phyloP scores from a whole-genome alignment of 2,888 invertebrate genomes.

The Micoletzkya japonica region DNA sequence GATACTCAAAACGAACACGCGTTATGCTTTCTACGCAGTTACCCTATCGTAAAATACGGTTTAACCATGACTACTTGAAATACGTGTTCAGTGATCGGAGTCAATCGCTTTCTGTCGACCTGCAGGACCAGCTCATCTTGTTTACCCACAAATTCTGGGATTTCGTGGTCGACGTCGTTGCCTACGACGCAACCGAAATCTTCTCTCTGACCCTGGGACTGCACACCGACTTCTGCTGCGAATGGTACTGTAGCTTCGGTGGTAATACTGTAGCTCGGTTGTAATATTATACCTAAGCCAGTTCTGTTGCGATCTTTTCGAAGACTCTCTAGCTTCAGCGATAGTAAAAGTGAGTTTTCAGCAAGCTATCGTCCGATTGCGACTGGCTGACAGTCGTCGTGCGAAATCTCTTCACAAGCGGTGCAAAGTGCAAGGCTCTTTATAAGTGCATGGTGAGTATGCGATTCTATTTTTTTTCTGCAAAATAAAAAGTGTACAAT shows the following conservation, averaged over 20 bases:
- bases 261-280: too few relatives aligned
- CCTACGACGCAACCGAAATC: conserved; percentile 41
- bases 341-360: neutral
- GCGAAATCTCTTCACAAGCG: conserved; percentile 34
- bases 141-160: conserved; percentile 42
- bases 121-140: conserved; percentile 27
- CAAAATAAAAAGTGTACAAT: too few relatives aligned
- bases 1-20: too few relatives aligned
- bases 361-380: conserved; percentile 27
- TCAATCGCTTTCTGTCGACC: neutral
- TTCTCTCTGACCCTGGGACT: conserved; percentile 35
- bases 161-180: conserved; percentile 40
- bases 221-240: conserved; percentile 10
- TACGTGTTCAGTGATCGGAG: conserved; percentile 6
- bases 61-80: neutral
- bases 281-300: neutral
- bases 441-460: conserved; percentile 39
- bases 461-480: too few relatives aligned
- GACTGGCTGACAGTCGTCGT: conserved; percentile 34
- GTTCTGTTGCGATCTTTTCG: neutral
- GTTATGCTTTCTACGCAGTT: neutral
- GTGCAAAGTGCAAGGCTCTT: conserved; percentile 32
- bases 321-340: neutral
- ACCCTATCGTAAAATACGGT: neutral
- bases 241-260: too few relatives aligned